phyloP scores from a whole-genome alignment of 1,140 invertebrate genomes.

The Lordiphosa clarofinis region DNA sequence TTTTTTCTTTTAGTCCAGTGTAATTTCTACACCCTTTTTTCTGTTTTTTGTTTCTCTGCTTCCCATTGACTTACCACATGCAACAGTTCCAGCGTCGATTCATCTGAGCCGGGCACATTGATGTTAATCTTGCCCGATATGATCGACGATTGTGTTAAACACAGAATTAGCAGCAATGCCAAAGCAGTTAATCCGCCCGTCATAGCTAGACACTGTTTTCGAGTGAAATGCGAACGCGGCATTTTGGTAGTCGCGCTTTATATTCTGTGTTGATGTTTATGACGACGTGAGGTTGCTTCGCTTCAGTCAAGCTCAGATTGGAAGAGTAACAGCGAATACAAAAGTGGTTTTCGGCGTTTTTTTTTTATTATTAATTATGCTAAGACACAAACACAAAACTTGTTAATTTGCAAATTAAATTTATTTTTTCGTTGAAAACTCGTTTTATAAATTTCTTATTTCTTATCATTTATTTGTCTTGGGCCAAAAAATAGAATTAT shows the following conservation, averaged over 20 bases:
- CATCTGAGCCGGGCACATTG: constrained; percentile 53
- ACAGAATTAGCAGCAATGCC: constrained; percentile 59
- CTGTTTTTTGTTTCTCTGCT: constrained; percentile 3
- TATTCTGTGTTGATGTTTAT: constrained; percentile 31
- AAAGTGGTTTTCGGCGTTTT: constrained; percentile 24
- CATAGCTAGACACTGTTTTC: constrained; percentile 71
- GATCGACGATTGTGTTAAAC: constrained; percentile 54
- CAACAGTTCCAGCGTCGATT: constrained; percentile 69
- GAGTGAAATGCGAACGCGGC: constrained; percentile 74
- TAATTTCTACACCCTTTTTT: not conserved
- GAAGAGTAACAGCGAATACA: constrained; percentile 11
- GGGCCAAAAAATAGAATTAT: not conserved
- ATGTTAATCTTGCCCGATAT: constrained; percentile 46
- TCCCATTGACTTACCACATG: constrained; percentile 68
- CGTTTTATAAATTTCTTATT: not conserved
- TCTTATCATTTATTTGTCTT: constrained; percentile 19
- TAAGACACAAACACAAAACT: constrained; percentile 25
- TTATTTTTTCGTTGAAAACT: constrained; percentile 1
- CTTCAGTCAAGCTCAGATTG: constrained; percentile 8
- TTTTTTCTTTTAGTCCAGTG: too few species aligned
- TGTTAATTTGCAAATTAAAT: constrained; percentile 14
- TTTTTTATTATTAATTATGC: constrained; percentile 38
- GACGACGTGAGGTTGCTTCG: constrained; percentile 26
- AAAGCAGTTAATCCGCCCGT: constrained; percentile 68
- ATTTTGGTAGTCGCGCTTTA: constrained; percentile 61